Base-by-base conservation (phyloP, 2,888 invertebrate genomes). In the Lochmaea capreae region DNA sequence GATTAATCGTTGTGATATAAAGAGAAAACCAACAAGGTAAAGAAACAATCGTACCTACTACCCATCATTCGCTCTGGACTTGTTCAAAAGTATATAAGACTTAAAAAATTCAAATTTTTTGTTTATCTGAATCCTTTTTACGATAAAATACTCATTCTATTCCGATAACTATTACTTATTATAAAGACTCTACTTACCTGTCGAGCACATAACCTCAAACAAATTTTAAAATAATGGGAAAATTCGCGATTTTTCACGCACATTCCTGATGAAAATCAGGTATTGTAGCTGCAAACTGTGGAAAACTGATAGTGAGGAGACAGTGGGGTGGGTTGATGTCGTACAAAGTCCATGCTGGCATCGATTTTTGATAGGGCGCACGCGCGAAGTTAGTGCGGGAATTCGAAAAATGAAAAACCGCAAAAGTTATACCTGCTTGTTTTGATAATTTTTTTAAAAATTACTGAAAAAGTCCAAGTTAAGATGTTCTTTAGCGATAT, bases 311-410 rank as follows among this genome's bases (percentile, higher is more conserved):
- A 81, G 79, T 81, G 79, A 75, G 72, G 80, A 81, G 75, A 79
- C 79, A 78, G 63, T 79, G 79, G 83, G 83, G 83, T 81, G 81
- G 81, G 81, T 83, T 81, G 81, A 81, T 83, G 81, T 81, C 11
- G 79, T 79, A 80, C 81, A 81, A 80, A 80, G 70, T 77, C 63
- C 54, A 63, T 43, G 52, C 16, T 8, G 12, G 42, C n/a, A 71
- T 77, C 75, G 77, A 77, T 76, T 77, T 67, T 67, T 33, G 14
- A 39, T 43, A 39, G 59, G 6, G 71, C 63, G 71, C 59, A 63
- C 57, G 77, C 76, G 76, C 71, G 18, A 57, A 10, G 0, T 14
- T 16, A 26, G 12, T 57, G 77, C 76, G 77, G 77, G 77, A 77
- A 77, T 75, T 74, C 71, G 67, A 70, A 75, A 67, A 54, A 18